A percentile compares a stretch with the other conserved stretches of the same genome.
Evolutionary conservation across 2,888 invertebrate genomes (phyloP).

Genomic region (Sericinus montela): DNA sequence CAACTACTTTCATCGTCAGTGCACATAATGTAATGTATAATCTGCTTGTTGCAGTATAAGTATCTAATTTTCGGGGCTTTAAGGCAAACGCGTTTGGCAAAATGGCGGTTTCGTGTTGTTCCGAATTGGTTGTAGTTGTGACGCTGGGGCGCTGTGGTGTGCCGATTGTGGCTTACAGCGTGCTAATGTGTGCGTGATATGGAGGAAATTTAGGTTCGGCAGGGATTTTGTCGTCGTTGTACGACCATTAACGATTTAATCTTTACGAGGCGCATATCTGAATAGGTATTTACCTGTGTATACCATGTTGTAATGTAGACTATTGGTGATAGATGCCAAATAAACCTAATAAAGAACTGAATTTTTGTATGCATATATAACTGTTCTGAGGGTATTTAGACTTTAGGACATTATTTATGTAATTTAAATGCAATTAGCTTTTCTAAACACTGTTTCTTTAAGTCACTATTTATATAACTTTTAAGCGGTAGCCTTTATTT

Average conservation of each 20-base stretch:
- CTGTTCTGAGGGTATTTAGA: slow-evolving; percentile 78
- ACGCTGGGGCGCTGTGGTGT: slow-evolving; percentile 41
- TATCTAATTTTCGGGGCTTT: not conserved
- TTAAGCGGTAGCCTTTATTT: slow-evolving; percentile 40
- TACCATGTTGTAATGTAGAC: slow-evolving; percentile 71
- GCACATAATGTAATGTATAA: not conserved
- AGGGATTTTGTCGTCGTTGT: slow-evolving; percentile 56
- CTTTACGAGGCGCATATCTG: slow-evolving; percentile 61
- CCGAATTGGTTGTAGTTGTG: slow-evolving; percentile 40
- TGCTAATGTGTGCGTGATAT: slow-evolving; percentile 51
- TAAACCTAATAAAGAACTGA: slow-evolving; percentile 79
- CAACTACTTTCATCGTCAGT: not conserved
- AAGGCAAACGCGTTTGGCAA: not conserved
- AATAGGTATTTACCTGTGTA: slow-evolving; percentile 73
- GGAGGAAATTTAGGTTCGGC: slow-evolving; percentile 74
- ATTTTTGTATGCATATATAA: slow-evolving; percentile 77
- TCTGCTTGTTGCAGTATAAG: not conserved
- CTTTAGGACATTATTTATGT: slow-evolving; percentile 64
- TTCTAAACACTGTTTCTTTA: slow-evolving; percentile 60
- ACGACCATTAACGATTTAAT: slow-evolving; percentile 52
- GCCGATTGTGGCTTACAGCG: slow-evolving; percentile 17
- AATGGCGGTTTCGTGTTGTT: not conserved
- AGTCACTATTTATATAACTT: slow-evolving; percentile 65
- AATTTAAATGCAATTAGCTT: slow-evolving; percentile 45
- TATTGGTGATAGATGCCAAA: slow-evolving; percentile 78